Base-by-base conservation (phyloP, 2,888 invertebrate genomes). In the Macrosiphum euphorbiae region DNA sequence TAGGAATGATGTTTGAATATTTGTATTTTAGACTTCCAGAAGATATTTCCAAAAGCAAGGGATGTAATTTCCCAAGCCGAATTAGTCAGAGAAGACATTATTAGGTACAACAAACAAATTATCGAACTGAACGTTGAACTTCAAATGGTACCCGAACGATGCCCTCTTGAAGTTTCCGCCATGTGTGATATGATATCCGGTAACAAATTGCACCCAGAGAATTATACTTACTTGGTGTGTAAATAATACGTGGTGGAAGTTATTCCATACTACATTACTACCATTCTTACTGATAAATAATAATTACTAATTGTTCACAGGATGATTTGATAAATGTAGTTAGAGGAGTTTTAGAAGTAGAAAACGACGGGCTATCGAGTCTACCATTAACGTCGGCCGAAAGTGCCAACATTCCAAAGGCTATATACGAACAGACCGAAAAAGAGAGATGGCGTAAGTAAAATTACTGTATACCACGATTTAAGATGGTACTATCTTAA, bases 401-500 rank as follows among this genome's bases (percentile, higher is more conserved):
- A 52, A 94, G n/a, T 41, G 90, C 86, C 3, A 94, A 94, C 41
- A 94, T 94, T n/a, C 94, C 94, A 44, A 94, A 67, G 13, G 90
- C 90, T 2, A 0, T 94, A 8, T 67, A 90, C 44, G 94, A 94
- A 11, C 94, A 94, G 16, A 94, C 94, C 13, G 94, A 94, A 90
- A 90, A 90, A 52, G 94, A 94, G n/a, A 86, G 94, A 94, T 94
- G 90, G 94, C 85, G 94, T 94, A 28, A 90, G 67, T 90, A 67
- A n/a, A 24, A 67, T 78, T 16, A 67, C 7, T 20, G 20, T 78
- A 35, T 67, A n/a, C 11, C n/a, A n/a, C n/a, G n/a, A n/a, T n/a
- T n/a, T n/a, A n/a, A n/a, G n/a, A n/a, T n/a, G n/a, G n/a, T n/a
- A n/a, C n/a, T n/a, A n/a, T n/a, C n/a, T n/a, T n/a, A n/a, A n/a